Evolutionary conservation across 2,797 vertebrate species (phyloP).

Genomic region (Morus bassanus): DNA sequence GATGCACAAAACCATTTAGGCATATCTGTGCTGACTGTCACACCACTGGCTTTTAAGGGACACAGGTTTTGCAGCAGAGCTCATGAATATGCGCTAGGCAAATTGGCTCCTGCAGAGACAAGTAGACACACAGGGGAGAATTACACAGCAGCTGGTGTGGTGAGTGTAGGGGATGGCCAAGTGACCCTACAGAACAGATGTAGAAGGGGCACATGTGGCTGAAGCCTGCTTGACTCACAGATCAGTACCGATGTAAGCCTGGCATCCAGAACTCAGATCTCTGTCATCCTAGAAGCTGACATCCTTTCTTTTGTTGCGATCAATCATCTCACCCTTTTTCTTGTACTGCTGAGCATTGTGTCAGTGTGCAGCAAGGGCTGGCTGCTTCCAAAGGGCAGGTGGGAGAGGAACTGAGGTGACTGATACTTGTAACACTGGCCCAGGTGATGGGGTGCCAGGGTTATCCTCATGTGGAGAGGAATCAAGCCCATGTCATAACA

Average conservation of each 20-base stretch:
- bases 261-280: background rate
- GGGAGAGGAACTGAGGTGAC: background rate
- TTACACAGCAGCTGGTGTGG: fast-evolving
- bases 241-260: fast-evolving
- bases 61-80: background rate
- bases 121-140: fast-evolving
- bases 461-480: background rate
- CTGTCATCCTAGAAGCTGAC: background rate
- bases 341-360: background rate
- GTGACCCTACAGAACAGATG: background rate
- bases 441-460: fast-evolving
- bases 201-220: fast-evolving
- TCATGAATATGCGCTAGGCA: fast-evolving
- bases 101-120: fast-evolving
- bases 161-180: background rate
- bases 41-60: background rate
- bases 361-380: background rate
- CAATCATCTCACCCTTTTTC: background rate
- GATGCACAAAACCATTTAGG: background rate
- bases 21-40: background rate
- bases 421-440: no score
- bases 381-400: background rate
- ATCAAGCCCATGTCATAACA: background rate
- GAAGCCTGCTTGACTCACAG: background rate
- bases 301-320: background rate